Evolutionary conservation across 92 coral and sea anemone genomes (phyloP), one percentile per base, ranked within the genome.

Genomic region (Epizoanthus illoricatus): DNA sequence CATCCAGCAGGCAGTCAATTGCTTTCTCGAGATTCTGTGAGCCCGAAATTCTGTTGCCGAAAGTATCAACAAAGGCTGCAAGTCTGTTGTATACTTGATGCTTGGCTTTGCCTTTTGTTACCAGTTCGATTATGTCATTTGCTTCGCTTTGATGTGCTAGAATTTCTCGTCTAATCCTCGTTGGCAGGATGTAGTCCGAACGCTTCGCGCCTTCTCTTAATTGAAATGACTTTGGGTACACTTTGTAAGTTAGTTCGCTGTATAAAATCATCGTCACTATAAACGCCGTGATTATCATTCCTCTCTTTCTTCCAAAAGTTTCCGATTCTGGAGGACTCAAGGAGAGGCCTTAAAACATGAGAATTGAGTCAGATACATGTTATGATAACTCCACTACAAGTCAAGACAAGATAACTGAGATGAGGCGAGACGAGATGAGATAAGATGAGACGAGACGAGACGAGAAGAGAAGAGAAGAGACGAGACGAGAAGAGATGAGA

Each of bases 51-150:
- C 97, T 89, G 73, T 87, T 89, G 23, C 97, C 95, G 75, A 87
- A 92, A 16, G 89, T 92, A 67, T 95, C 97, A n/a, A 90, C 91
- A 84, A 95, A 90, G 10, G 86, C 80, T 43, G 98, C 94, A 16
- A 95, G 95, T 67, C 94, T 88, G 73, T 95, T 80, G 80, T 89
- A 95, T 7, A 87, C 94, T 88, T 95, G 95, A 28, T 86, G 97
- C 67, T 89, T 95, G 28, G 90, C 97, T 21, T 82, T 70, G 0
- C 98, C 98, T 65, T 91, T 69, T 9, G 93, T 92, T 60, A 92
- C 76, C 71, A 87, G 88, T 42, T 92, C 76, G 60, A 92, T 95
- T 6, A 95, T 92, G 52, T 84, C 36, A 54, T 87, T 80, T 24
- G 98, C 97, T 21, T 81, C 80, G 24, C 73, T 74, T 57, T 65